Conservation (phyloP, 2,888 invertebrate species). For the Ichneumon xanthorius region DNA sequence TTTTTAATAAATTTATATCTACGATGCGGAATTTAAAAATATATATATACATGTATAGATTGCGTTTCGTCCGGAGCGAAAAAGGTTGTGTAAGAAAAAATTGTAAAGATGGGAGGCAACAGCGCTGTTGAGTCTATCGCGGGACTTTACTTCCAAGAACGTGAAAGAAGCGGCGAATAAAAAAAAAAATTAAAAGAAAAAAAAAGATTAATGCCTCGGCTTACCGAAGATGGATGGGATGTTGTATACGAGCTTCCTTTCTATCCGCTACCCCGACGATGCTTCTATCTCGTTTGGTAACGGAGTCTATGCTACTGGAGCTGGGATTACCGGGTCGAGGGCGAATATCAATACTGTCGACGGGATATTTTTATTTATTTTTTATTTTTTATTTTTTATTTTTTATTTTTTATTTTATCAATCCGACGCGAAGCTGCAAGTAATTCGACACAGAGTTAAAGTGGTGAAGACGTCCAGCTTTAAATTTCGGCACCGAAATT, state of each 20-base stretch:
- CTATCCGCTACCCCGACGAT: background rate
- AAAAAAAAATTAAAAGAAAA: background rate
- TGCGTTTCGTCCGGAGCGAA: background rate
- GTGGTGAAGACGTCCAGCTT: no score
- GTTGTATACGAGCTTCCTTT: background rate
- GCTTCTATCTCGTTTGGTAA: background rate
- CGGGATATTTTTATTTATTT: no score
- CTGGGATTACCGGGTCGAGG: background rate
- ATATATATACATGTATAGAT: background rate
- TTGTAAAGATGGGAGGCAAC: background rate
- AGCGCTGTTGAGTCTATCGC: background rate
- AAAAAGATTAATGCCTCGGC: conserved; percentile 3
- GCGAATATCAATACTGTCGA: conserved; percentile 6
- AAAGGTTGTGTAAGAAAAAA: background rate
- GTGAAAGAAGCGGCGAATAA: background rate
- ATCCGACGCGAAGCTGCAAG: no score
- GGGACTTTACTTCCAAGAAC: background rate
- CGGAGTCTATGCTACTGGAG: background rate
- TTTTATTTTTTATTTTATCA: no score
- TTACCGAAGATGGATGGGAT: conserved; percentile 15
- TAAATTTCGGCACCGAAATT: no score
- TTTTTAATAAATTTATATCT: no score
- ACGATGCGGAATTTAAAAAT: no score
- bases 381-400: no score
- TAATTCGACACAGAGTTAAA: no score